Percentiles rank a stretch among this genome's conserved stretches.
Conservation (phyloP, 2,888 invertebrate genomes). For the Macrophya alboannulata region DNA sequence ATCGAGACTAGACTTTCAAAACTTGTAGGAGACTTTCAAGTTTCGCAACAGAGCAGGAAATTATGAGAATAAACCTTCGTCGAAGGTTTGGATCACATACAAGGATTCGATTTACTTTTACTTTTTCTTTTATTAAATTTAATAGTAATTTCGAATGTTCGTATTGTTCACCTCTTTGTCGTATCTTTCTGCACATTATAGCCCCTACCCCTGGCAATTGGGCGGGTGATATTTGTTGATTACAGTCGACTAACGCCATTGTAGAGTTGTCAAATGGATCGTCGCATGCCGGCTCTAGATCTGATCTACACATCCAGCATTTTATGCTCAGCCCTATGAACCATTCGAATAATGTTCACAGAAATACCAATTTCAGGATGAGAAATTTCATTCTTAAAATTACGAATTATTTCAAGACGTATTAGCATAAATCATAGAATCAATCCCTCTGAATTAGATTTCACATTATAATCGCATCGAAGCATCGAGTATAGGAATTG, state of each 20-base stretch:
- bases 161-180: constrained; percentile 89
- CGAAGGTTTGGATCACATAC: no score
- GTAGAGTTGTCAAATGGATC: constrained; percentile 96
- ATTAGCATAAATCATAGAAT: constrained; percentile 61
- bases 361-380: background rate
- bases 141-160: background rate
- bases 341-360: background rate
- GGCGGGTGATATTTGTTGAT: constrained; percentile 81
- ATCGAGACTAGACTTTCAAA: background rate
- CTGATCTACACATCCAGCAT: constrained; percentile 96
- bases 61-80: no score
- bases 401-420: background rate
- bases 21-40: background rate
- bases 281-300: constrained; percentile 93
- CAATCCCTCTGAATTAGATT: constrained; percentile 71
- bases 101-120: background rate
- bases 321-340: constrained; percentile 87
- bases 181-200: constrained; percentile 95
- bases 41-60: no score
- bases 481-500: background rate
- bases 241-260: constrained; percentile 92
- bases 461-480: background rate
- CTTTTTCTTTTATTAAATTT: background rate
- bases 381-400: background rate
- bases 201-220: constrained; percentile 88